Percentiles rank a stretch among this genome's conserved stretches.
Evolutionary conservation across 2,888 invertebrate species (phyloP).

Genomic region (Tridacna crocea): DNA sequence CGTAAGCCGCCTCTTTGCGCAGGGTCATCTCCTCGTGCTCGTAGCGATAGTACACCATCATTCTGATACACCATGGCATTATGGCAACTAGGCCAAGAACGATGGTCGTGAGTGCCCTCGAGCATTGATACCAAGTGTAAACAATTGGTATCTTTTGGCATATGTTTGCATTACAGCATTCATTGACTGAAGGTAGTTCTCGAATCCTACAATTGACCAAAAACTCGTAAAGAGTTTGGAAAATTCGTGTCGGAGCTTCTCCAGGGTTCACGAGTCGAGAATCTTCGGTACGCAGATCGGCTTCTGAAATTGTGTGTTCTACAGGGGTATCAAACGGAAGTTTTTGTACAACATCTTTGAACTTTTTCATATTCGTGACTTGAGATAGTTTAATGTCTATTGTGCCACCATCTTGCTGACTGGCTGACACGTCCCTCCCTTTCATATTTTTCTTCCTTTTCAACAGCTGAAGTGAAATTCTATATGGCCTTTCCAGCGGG

Average conservation of each 20-base stretch:
- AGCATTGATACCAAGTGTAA: not conserved
- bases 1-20: not conserved
- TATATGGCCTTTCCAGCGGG: not conserved
- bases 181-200: not conserved
- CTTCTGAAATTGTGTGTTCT: not conserved
- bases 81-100: not conserved
- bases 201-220: constrained; percentile 1
- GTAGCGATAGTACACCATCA: not conserved
- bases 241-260: constrained; percentile 5
- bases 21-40: not conserved
- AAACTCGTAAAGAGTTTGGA: constrained; percentile 1
- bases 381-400: not conserved
- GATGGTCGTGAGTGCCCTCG: not conserved
- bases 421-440: too few relatives aligned
- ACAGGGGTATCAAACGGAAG: not conserved
- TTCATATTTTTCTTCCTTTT: not conserved
- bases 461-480: not conserved
- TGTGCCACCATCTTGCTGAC: not conserved
- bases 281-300: not conserved
- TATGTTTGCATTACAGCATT: constrained; percentile 1
- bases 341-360: not conserved
- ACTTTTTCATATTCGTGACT: not conserved
- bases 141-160: not conserved
- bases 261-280: not conserved
- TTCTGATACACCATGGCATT: not conserved